Evolutionary conservation across 2,113 vertebrate species (phyloP).

Genomic region (Mormyrus iriodes): DNA sequence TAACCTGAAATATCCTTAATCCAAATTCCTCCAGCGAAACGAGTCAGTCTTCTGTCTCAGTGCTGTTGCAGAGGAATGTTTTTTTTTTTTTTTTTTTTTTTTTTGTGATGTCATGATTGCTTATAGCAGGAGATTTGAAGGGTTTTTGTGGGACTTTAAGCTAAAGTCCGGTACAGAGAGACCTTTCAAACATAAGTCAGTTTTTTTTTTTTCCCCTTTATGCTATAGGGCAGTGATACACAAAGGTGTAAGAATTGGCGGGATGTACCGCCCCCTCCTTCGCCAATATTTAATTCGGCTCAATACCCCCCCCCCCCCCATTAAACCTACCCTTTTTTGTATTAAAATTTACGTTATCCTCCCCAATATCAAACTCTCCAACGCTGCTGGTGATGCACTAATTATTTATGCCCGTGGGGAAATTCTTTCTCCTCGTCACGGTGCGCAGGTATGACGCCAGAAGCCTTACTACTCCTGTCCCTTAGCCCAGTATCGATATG

Average conservation of each 20-base stretch:
- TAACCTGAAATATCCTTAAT: no score
- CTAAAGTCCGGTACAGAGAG: background rate
- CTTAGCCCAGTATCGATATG: background rate
- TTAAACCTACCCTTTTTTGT: background rate
- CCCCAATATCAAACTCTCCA: background rate
- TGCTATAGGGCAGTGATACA: background rate
- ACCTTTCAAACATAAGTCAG: background rate
- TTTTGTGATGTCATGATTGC: background rate
- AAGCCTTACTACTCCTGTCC: background rate
- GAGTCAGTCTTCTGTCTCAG: background rate
- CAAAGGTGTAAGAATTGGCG: background rate
- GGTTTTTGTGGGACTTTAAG: background rate
- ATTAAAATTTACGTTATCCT: background rate
- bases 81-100: background rate
- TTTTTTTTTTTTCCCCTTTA: background rate
- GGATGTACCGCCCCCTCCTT: background rate
- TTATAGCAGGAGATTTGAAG: background rate
- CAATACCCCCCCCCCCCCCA: background rate
- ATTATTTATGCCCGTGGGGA: no score
- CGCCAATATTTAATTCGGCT: background rate
- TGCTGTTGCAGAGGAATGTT: background rate
- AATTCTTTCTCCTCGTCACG: background rate
- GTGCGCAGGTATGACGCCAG: background rate
- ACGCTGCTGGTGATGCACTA: background rate
- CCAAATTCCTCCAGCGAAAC: background rate